Conservation (phyloP, 2,113 vertebrate species). For the Dromaius novaehollandiae region DNA sequence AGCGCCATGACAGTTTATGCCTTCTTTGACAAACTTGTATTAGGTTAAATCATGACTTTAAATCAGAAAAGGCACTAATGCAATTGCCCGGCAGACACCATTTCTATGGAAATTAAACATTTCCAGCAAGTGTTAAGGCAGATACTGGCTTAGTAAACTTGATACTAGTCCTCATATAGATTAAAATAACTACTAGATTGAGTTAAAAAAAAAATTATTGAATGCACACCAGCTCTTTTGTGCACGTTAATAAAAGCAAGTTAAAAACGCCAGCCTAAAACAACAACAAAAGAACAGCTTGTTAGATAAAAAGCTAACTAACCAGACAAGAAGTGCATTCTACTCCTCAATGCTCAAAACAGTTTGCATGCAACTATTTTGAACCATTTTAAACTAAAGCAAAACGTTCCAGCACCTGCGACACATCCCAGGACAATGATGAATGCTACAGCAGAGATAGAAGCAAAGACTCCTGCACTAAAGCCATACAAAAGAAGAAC, state of each 20-base stretch:
- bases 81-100: background rate
- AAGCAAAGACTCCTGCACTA: background rate
- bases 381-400: no score
- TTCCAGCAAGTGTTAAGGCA: background rate
- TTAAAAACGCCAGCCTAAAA: background rate
- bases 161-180: background rate
- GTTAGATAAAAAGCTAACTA: background rate
- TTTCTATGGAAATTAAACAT: background rate
- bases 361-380: background rate
- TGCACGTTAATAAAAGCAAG: background rate
- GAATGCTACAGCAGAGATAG: background rate
- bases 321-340: background rate
- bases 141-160: background rate
- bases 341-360: background rate
- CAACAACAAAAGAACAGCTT: background rate
- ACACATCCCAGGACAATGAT: background rate
- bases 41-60: background rate
- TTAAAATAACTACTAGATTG: background rate
- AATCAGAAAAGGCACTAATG: fast-evolving
- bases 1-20: background rate
- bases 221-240: background rate
- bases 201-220: background rate
- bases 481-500: background rate
- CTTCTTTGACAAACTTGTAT: background rate
- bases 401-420: background rate